Evolutionary conservation across 2,113 vertebrate genomes (phyloP), one percentile per base, ranked within the genome.

Genomic region (Haplochromis vanheusdeni): DNA sequence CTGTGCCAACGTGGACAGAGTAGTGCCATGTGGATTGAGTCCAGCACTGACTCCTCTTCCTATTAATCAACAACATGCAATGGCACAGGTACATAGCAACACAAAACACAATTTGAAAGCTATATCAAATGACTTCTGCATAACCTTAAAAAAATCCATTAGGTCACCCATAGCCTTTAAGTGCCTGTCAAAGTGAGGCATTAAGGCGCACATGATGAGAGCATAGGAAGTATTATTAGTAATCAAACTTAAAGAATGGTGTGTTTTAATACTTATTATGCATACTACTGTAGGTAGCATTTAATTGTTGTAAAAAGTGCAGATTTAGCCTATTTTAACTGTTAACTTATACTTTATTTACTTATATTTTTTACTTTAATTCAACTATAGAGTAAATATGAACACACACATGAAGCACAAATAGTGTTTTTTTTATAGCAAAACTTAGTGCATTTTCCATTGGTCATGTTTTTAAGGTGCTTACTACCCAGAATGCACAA

Each of bases 1-100:
- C 60, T 95, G 95, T 16, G 90, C 94, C 7, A 92, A 95, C 2
- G 92, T 96, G 93, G 97, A 96, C 23, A 92, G 94, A 10, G 89
- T 97, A 17, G 87, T 94, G 73, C 95, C 95, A 52, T 96, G 95
- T 4, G 96, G 96, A 11, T 93, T 93, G 5, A 96, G 95, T 79
- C 96, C 96, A 86, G 96, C 95, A 0, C 96, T 96, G 3, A 96
- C 97, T 16, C 92, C 96, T 54, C 89, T 97, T 79, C 97, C 97
- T 13, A 95, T 97, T 86, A 96, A 97, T 87, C 97, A 97, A 58
- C 97, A 97, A 87, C 97, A 97, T 2, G 93, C 97, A 58, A 89
- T 97, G 93, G 96, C 97, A 6, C 97, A 97, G 97, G 97, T 98
- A 97, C 54, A 54, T 33, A n/a, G 7, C 40, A 45, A 45, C 45